Evolutionary conservation across 2,888 invertebrate species (phyloP), one percentile per base, ranked within the genome.

Genomic region (Dermolepida albohirtum): DNA sequence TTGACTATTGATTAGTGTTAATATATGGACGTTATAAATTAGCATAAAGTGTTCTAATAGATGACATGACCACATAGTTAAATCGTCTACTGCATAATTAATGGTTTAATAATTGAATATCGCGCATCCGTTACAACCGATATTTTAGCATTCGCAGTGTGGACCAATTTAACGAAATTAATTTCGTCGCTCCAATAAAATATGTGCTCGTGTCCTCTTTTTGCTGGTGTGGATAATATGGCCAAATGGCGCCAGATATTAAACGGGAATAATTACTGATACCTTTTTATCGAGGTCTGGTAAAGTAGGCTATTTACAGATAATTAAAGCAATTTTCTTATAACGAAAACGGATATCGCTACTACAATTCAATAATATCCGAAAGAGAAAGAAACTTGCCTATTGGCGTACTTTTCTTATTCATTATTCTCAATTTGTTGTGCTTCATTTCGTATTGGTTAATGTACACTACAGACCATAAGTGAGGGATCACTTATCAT

Each of bases 101-200:
- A 59, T 59, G 59, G 59, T n/a, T 41, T 59, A 59, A 59, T 59
- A 59, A 59, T 22, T 59, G 59, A 59, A 59, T 59, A 59, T 47
- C 47, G 29, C 22, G 16, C 47, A 59, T 47, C 59, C 59, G 59
- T 47, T 59, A 47, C 47, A 59, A 34, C 16, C 59, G 47, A 59
- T 59, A 59, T 59, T 59, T 59, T 47, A 59, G 59, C 47, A 12
- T 27, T 12, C 44, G 27, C 29, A 22, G 6, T 49, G 49, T 49
- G 12, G 59, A 29, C 59, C 16, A 29, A 44, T 59, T 59, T 59
- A 59, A 59, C 47, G 59, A 44, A 29, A 59, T 44, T 57, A 57
- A 57, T 57, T 47, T 59, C 17, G 34, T 59, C 34, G 59, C 29
- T 47, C 27, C 17, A 47, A 44, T 59, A 59, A 59, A 47, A 34